Percentiles rank a stretch among this genome's conserved stretches.
Evolutionary conservation across 2,113 vertebrate genomes (phyloP).

Genomic region (Gnathonemus longibarbis): DNA sequence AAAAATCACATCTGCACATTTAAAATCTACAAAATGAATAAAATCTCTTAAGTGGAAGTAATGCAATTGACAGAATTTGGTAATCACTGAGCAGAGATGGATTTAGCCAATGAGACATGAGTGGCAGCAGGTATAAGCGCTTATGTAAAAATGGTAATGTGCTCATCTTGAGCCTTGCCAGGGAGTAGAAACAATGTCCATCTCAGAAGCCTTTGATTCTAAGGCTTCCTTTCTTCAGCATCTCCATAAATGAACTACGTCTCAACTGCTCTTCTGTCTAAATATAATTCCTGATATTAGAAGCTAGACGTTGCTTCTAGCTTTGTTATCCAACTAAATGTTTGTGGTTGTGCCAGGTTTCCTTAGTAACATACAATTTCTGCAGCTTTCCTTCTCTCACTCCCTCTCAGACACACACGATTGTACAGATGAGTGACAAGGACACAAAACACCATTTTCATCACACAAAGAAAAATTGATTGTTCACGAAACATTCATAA

Average conservation of each 20-base stretch:
- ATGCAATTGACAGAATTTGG: neutral
- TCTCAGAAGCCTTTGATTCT: neutral
- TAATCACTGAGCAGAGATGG: neutral
- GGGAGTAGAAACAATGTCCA: neutral
- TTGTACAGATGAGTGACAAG: neutral
- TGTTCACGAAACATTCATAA: neutral
- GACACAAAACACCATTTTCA: neutral
- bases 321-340: neutral
- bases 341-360: neutral
- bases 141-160: slow-evolving; percentile 10
- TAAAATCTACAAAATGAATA: neutral
- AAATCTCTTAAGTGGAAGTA: neutral
- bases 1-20: neutral
- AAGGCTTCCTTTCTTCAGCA: neutral
- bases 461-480: neutral
- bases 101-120: neutral
- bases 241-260: neutral
- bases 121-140: neutral
- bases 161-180: neutral
- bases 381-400: neutral
- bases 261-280: neutral
- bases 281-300: neutral
- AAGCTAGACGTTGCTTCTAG: neutral
- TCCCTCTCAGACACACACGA: neutral
- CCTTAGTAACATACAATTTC: neutral